Evolutionary conservation across 2,113 vertebrate species (phyloP), one percentile per base, ranked within the genome.

Genomic region (Drymodes brunneopygia): DNA sequence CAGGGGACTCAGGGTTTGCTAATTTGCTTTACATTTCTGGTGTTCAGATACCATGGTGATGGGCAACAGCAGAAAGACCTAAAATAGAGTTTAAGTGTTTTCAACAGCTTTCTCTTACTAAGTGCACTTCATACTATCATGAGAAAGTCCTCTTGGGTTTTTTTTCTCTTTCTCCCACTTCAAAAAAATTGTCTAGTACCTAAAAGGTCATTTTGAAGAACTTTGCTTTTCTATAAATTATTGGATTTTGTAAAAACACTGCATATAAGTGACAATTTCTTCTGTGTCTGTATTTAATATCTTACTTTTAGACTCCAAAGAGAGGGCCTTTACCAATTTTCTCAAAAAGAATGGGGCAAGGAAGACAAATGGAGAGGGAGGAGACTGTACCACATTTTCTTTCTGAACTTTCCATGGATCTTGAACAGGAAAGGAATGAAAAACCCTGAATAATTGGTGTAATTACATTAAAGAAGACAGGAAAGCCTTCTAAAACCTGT

Each of bases 191-290:
- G 33, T 96, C 88, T 96, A 94, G 56, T 90, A 83, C 50, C 79
- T 92, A 81, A 95, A 96, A 94, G 95, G 93, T 96, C 95, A 92
- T 90, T 92, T 20, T 95, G 60, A 90, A 97, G 94, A 94, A 93
- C 44, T 86, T 95, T 88, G 79, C 93, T 97, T 92, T 94, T 91
- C 81, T 88, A 15, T 78, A 94, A 96, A 86, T 94, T 64, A 83
- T 64, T 74, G 56, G 64, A 71, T 92, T 93, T 96, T 86, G 28
- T 86, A 92, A 94, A 95, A 95, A 95, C 79, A 92, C 44, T 71
- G 90, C 45, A 74, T 77, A 4, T 67, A 93, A 94, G 67, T 71
- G 67, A 90, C 16, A 66, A 53, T 86, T 75, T 84, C 75, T 81
- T 86, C 16, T 47, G 29, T 91, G 40, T 50, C 90, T 71, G 25